phyloP scores from a whole-genome alignment of 2,113 vertebrate species.

The Cyanoramphus novaezelandiae region DNA sequence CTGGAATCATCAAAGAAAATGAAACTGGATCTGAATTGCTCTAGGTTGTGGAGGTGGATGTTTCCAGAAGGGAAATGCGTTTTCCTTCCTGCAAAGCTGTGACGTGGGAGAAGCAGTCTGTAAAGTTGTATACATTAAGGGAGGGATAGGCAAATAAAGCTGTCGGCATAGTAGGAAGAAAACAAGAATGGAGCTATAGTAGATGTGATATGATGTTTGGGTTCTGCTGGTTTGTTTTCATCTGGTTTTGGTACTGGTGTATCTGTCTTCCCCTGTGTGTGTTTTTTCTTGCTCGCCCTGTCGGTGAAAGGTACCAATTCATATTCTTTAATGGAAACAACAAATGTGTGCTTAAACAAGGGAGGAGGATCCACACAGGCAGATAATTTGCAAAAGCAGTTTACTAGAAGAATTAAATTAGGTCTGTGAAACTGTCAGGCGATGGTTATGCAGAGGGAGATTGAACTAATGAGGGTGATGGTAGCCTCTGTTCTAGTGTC shows the following conservation, averaged over 20 bases:
- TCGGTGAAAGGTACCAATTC: not conserved
- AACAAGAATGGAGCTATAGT: not conserved
- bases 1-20: not conserved
- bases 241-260: not conserved
- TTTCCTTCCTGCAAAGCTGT: not conserved
- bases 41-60: not conserved
- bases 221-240: not conserved
- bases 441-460: not conserved
- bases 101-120: accelerated
- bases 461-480: not conserved
- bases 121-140: not conserved
- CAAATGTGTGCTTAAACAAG: not conserved
- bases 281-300: not conserved
- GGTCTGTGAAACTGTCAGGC: not conserved
- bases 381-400: not conserved
- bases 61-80: not conserved
- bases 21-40: not conserved
- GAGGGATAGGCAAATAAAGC: not conserved
- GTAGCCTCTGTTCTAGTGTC: not conserved
- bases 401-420: not conserved
- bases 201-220: not conserved
- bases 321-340: not conserved
- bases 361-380: not conserved
- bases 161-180: not conserved
- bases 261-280: not conserved